A percentile compares a stretch with the other conserved stretches of the same genome.
phyloP scores from a whole-genome alignment of 2,797 vertebrate species.

The Setipinna tenuifilis region DNA sequence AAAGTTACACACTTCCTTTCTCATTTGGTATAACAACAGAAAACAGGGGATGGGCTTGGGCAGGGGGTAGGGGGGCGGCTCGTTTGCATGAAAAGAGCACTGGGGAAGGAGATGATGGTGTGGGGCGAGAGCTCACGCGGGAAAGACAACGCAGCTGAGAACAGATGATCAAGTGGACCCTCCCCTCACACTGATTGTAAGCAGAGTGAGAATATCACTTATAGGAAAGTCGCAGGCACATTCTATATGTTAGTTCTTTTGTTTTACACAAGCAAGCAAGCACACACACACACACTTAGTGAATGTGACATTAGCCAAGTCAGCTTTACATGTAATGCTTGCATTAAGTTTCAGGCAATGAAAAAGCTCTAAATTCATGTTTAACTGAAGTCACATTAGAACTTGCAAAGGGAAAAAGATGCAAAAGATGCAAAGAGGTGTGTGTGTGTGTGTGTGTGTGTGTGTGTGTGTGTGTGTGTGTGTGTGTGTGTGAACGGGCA shows the following conservation, averaged over 20 bases:
- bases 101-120: constrained; percentile 34
- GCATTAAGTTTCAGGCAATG: too few relatives aligned
- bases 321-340: too few relatives aligned
- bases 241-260: not conserved
- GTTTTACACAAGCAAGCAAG: not conserved
- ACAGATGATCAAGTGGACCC: not conserved
- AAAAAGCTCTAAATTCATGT: not conserved
- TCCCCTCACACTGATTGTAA: not conserved
- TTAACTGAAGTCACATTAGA: too few relatives aligned
- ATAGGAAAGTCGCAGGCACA: not conserved
- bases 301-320: not conserved
- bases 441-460: too few relatives aligned
- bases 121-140: constrained; percentile 46
- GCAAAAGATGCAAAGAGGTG: too few relatives aligned
- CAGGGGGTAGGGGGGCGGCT: constrained; percentile 47
- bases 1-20: constrained; percentile 82
- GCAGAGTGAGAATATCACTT: not conserved
- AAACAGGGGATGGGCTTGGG: constrained; percentile 59
- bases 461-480: too few relatives aligned
- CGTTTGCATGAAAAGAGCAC: constrained; percentile 85
- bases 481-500: too few relatives aligned
- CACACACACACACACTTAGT: not conserved
- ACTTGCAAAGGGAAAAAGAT: too few relatives aligned
- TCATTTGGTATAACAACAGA: constrained; percentile 85
- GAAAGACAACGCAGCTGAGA: constrained; percentile 25